Evolutionary conservation across 2,888 invertebrate species (phyloP).

Genomic region (Microdon myrmicae): DNA sequence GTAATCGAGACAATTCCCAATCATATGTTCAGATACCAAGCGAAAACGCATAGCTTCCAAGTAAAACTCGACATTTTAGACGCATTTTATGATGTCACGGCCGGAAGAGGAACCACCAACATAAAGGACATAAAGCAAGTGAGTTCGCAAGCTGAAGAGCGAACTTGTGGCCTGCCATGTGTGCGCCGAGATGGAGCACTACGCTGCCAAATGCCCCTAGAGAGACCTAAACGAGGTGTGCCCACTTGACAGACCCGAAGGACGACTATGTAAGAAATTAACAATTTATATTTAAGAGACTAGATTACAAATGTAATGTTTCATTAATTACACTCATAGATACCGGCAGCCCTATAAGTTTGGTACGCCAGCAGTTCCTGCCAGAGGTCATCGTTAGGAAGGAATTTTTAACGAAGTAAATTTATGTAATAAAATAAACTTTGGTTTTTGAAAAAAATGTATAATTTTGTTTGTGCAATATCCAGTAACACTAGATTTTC

Average conservation of each 20-base stretch:
- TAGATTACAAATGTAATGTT: slow-evolving; percentile 4
- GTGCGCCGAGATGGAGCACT: neutral
- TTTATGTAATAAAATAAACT: neutral
- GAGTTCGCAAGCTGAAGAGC: slow-evolving; percentile 1
- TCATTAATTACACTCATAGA: slow-evolving; percentile 16
- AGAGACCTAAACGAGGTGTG: neutral
- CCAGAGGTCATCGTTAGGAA: slow-evolving; percentile 6
- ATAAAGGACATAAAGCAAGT: slow-evolving; percentile 2
- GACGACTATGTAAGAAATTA: slow-evolving; percentile 21
- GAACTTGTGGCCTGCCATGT: slow-evolving; percentile 7
- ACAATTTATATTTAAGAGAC: slow-evolving; percentile 2
- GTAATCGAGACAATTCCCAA: slow-evolving; percentile 8
- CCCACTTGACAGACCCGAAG: neutral
- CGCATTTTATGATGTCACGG: slow-evolving; percentile 3
- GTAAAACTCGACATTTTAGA: slow-evolving; percentile 1
- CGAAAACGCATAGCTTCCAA: slow-evolving; percentile 5
- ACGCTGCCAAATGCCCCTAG: neutral
- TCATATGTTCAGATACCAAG: slow-evolving; percentile 1
- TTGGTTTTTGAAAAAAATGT: slow-evolving; percentile 1
- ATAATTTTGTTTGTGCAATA: slow-evolving; percentile 1
- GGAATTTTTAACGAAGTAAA: neutral
- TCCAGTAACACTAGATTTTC: slow-evolving; percentile 2
- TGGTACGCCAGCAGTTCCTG: slow-evolving; percentile 12
- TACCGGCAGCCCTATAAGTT: slow-evolving; percentile 13
- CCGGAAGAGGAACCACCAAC: neutral